A percentile compares a stretch with the other conserved stretches of the same genome.
Conservation (phyloP, 2,888 invertebrate species). For the Dichetophora obliterata region DNA sequence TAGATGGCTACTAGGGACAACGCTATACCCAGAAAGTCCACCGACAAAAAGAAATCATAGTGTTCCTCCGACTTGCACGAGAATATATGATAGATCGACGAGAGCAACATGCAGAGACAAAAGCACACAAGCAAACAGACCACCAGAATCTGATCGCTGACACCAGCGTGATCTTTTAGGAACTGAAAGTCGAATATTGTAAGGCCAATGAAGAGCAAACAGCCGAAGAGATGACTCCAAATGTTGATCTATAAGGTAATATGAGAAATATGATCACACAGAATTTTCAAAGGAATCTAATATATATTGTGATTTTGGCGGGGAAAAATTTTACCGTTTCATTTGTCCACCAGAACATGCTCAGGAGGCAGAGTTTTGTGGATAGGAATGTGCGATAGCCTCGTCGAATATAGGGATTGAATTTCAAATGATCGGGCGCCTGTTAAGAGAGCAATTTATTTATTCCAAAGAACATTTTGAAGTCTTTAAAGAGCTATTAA, state of each 20-base stretch:
- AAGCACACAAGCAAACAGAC: constrained; percentile 87
- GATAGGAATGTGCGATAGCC: constrained; percentile 89
- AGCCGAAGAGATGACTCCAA: constrained; percentile 94
- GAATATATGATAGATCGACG: constrained; percentile 94
- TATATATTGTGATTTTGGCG: background rate
- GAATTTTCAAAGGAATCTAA: too few species aligned
- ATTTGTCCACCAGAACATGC: constrained; percentile 96
- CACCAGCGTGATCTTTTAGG: constrained; percentile 82
- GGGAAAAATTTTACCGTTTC: constrained; percentile 76
- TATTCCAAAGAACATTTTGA: too few species aligned
- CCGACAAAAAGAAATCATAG: constrained; percentile 87
- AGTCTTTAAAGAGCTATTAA: too few species aligned
- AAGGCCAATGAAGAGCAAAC: constrained; percentile 84
- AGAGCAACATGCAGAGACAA: constrained; percentile 93
- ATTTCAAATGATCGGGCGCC: constrained; percentile 86
- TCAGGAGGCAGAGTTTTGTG: constrained; percentile 88
- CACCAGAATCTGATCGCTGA: constrained; percentile 87
- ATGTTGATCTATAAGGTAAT: constrained; percentile 89
- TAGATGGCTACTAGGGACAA: constrained; percentile 94
- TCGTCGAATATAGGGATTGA: constrained; percentile 86
- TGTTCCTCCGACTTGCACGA: constrained; percentile 91
- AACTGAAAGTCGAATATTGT: constrained; percentile 87
- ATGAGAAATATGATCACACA: too few species aligned
- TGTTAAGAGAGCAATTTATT: too few species aligned
- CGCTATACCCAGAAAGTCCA: constrained; percentile 94